Percentiles rank a stretch among this genome's conserved stretches.
Conservation (phyloP, 2,888 invertebrate genomes). For the Archips xylosteana region DNA sequence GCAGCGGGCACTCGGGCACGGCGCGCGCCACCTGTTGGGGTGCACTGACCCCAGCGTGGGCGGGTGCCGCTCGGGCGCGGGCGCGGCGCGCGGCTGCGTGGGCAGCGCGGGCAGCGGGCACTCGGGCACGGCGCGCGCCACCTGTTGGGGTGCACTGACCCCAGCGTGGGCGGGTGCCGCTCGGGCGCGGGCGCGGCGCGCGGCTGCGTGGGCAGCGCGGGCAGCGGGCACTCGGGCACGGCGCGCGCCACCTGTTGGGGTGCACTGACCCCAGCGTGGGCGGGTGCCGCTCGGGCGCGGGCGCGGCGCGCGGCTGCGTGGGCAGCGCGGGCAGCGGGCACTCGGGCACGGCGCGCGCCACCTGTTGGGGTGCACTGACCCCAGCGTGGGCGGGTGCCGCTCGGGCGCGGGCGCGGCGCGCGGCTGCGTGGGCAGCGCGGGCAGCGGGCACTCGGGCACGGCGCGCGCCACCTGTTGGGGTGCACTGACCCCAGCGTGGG, state of each 20-base stretch:
- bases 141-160: conserved; percentile 50
- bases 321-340: conserved; percentile 78
- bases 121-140: conserved; percentile 87
- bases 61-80: conserved; percentile 49
- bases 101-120: conserved; percentile 78
- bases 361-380: conserved; percentile 50
- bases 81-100: conserved; percentile 46
- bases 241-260: conserved; percentile 86
- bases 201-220: conserved; percentile 55
- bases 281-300: conserved; percentile 49
- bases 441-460: conserved; percentile 86
- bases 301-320: conserved; percentile 46
- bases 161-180: conserved; percentile 60
- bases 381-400: conserved; percentile 60
- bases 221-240: conserved; percentile 86
- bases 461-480: conserved; percentile 86
- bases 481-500: conserved; percentile 63
- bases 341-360: conserved; percentile 87
- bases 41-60: conserved; percentile 63
- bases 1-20: conserved; percentile 86
- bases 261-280: conserved; percentile 63
- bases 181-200: conserved; percentile 46
- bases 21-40: conserved; percentile 86
- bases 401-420: conserved; percentile 46
- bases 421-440: conserved; percentile 55